phyloP scores from a whole-genome alignment of 1,140 invertebrate species.

The Calosoma granatense region DNA sequence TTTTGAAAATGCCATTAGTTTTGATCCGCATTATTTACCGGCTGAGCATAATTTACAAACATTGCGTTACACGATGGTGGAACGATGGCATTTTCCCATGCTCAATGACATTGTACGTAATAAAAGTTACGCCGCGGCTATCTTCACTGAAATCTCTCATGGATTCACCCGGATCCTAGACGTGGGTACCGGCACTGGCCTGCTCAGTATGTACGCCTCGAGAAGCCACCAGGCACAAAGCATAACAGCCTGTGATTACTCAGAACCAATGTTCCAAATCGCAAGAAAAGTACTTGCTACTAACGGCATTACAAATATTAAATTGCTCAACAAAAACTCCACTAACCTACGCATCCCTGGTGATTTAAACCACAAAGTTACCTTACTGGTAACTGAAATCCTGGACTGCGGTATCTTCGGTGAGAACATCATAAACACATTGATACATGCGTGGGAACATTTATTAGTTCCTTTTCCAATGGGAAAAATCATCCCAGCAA shows the following conservation, averaged over 20 bases:
- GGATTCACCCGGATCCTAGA: conserved; percentile 37
- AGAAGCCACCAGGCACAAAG: conserved; percentile 29
- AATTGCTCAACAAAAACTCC: conserved; percentile 34
- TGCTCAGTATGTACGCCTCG: conserved; percentile 38
- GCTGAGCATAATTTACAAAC: conserved; percentile 35
- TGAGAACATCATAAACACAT: conserved; percentile 40
- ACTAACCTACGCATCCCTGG: conserved; percentile 34
- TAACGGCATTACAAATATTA: conserved; percentile 31
- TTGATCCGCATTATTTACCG: conserved; percentile 30
- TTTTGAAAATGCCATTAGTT: conserved; percentile 17
- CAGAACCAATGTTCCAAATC: conserved; percentile 37
- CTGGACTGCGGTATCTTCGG: conserved; percentile 45
- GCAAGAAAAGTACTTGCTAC: conserved; percentile 30
- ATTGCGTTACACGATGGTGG: conserved; percentile 35
- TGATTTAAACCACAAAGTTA: conserved; percentile 39
- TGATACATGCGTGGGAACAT: conserved; percentile 40
- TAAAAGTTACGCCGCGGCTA: conserved; percentile 36
- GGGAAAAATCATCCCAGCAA: conserved; percentile 35
- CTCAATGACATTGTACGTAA: conserved; percentile 43
- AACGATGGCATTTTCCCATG: conserved; percentile 49
- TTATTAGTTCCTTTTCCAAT: conserved; percentile 25
- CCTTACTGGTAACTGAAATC: conserved; percentile 43
- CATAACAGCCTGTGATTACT: conserved; percentile 41
- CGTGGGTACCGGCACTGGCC: conserved; percentile 44
- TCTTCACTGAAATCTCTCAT: conserved; percentile 32